Conservation (phyloP, 2,888 invertebrate species). For the Diaprepes abbreviatus region DNA sequence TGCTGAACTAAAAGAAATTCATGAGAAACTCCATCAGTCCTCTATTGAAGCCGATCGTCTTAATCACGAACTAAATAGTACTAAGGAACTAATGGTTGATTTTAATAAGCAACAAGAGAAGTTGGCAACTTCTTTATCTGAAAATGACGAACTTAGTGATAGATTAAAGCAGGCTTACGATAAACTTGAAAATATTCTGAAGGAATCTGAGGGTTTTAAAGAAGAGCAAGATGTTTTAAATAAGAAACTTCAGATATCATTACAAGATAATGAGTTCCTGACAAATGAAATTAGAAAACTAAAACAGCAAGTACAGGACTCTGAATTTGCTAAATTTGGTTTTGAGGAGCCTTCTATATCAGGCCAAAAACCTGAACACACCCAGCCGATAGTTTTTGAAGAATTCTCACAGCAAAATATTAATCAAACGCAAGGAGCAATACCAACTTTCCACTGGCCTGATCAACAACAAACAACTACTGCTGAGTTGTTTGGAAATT, state of each 20-base stretch:
- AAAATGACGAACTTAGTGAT: conserved; percentile 5
- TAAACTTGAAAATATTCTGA: not conserved
- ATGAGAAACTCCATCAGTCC: conserved; percentile 24
- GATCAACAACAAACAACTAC: conserved; percentile 41
- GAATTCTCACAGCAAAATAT: conserved; percentile 4
- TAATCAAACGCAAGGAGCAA: conserved; percentile 2
- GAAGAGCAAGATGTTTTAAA: conserved; percentile 1
- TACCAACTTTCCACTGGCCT: conserved; percentile 57
- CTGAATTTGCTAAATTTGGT: conserved; percentile 51
- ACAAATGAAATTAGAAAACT: conserved; percentile 41
- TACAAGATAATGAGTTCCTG: conserved; percentile 62
- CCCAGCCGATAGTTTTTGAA: conserved; percentile 18
- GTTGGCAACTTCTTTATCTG: not conserved
- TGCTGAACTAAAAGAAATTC: conserved; percentile 8
- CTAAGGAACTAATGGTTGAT: conserved; percentile 3
- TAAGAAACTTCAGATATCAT: not conserved
- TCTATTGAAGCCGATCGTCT: conserved; percentile 32
- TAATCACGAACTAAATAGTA: not conserved
- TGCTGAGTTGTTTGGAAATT: conserved; percentile 1
- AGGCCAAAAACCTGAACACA: conserved; percentile 13
- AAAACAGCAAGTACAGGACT: conserved; percentile 48
- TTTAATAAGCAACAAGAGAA: not conserved
- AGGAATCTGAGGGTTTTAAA: not conserved
- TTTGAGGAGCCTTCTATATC: conserved; percentile 52
- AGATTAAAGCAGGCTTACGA: not conserved